phyloP scores from a whole-genome alignment of 2,888 invertebrate species.

The Cosmia pyralina region DNA sequence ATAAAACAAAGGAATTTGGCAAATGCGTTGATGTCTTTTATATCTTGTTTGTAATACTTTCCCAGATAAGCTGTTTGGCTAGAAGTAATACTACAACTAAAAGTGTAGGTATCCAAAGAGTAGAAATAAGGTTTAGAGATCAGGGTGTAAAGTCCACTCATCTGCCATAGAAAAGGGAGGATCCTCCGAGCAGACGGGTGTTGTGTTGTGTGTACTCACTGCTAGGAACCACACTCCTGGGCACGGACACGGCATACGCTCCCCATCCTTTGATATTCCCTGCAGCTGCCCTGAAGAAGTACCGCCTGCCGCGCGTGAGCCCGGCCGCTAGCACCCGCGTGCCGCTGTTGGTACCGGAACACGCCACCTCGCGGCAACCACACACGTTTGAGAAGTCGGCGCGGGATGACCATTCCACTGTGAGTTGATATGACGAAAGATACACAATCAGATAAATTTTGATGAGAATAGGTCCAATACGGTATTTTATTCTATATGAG shows the following conservation, averaged over 20 bases:
- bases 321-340: conserved; percentile 90
- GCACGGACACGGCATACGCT: conserved; percentile 93
- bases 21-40: neutral
- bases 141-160: no score
- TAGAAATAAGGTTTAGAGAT: neutral
- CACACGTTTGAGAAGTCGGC: conserved; percentile 95
- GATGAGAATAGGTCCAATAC: neutral
- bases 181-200: no score
- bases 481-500: no score
- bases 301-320: conserved; percentile 95
- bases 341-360: conserved; percentile 79
- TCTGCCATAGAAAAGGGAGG: no score
- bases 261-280: conserved; percentile 98
- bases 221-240: conserved; percentile 96
- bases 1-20: neutral
- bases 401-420: conserved; percentile 98
- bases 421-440: conserved; percentile 65
- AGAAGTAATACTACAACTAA: neutral
- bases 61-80: neutral
- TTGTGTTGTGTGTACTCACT: conserved; percentile 90
- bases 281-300: conserved; percentile 97
- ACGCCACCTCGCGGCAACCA: conserved; percentile 93
- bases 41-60: neutral
- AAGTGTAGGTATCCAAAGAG: neutral
- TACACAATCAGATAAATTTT: neutral